Conservation (phyloP, 2,797 vertebrate species). For the Danio kyathit region DNA sequence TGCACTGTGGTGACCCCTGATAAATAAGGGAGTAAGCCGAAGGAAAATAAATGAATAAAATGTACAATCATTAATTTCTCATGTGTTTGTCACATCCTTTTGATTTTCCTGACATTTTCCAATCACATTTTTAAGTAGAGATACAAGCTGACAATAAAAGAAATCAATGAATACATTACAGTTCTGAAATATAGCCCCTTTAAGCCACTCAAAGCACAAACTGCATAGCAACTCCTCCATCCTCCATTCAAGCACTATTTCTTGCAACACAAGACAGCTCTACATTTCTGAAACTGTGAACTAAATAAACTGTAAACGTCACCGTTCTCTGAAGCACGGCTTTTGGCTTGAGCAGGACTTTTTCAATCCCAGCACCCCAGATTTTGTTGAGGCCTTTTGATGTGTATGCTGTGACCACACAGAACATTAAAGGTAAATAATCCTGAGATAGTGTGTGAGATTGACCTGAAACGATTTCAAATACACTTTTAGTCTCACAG, state of each 20-base stretch:
- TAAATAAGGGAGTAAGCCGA: too few species aligned
- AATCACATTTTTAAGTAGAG: too few species aligned
- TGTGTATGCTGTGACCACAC: slow-evolving; percentile 23
- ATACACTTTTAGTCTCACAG: slow-evolving; percentile 46
- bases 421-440: slow-evolving; percentile 12
- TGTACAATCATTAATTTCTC: too few species aligned
- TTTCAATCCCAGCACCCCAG: background rate
- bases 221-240: background rate
- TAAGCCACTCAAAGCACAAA: background rate
- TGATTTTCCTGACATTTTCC: too few species aligned
- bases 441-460: slow-evolving; percentile 49
- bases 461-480: background rate
- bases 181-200: too few species aligned
- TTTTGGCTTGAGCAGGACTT: background rate
- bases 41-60: too few species aligned
- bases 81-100: too few species aligned
- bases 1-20: too few species aligned
- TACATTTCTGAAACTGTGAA: background rate
- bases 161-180: too few species aligned
- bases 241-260: background rate
- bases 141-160: too few species aligned
- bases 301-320: slow-evolving; percentile 26
- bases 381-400: slow-evolving; percentile 10
- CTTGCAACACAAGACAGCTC: background rate
- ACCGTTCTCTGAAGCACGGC: background rate